Conservation (phyloP, 1,140 invertebrate species). For the Macrostomum lignano region DNA sequence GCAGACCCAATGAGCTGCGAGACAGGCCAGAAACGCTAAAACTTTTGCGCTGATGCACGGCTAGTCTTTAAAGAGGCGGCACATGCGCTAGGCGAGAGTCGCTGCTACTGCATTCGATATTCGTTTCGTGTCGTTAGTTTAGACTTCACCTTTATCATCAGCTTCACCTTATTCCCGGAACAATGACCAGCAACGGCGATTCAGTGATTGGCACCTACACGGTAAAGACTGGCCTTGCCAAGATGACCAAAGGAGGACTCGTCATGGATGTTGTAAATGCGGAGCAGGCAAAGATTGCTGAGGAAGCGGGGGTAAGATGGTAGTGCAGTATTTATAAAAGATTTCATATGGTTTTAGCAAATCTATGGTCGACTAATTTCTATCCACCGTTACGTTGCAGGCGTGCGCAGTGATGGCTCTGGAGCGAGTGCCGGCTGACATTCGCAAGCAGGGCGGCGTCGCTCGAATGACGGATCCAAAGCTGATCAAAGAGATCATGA, state of each 20-base stretch:
- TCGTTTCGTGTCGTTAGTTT: no score
- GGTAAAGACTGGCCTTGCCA: conserved; percentile 17
- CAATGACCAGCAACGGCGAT: no score
- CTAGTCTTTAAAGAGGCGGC: no score
- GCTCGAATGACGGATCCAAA: conserved; percentile 19
- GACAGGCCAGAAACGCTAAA: no score
- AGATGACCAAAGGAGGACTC: conserved; percentile 20
- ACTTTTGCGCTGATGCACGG: no score
- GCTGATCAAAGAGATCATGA: conserved; percentile 17
- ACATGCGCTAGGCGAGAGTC: no score
- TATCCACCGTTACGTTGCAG: conserved; percentile 10
- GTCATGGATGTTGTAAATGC: conserved; percentile 19
- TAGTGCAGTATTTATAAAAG: not conserved
- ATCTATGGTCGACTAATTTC: not conserved
- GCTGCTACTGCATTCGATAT: no score
- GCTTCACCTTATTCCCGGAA: no score
- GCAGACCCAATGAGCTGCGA: no score
- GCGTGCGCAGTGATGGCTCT: conserved; percentile 21
- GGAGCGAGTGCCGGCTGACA: conserved; percentile 19
- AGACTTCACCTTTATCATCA: no score
- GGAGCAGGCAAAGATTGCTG: conserved; percentile 16
- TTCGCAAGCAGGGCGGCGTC: conserved; percentile 16
- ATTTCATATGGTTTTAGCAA: not conserved
- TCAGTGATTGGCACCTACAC: conserved; percentile 18
- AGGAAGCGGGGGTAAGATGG: conserved; percentile 14